Conservation (phyloP, 2,888 invertebrate species). For the Pachydiplax longipennis region DNA sequence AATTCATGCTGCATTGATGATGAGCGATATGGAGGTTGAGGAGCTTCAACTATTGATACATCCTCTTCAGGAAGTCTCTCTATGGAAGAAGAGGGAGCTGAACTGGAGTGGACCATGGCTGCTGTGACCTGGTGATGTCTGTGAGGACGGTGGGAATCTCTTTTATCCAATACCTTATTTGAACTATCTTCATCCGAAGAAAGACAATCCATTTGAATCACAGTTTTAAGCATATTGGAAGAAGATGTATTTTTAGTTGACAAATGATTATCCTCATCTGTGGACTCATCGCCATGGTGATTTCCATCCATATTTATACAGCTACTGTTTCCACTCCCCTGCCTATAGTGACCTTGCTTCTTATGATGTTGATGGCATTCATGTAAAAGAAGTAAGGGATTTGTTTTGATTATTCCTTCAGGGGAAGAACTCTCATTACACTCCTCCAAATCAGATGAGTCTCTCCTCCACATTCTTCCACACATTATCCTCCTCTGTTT, state of each 20-base stretch:
- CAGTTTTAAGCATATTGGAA: neutral
- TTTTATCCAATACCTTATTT: neutral
- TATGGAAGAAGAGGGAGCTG: slow-evolving; percentile 58
- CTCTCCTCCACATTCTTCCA: slow-evolving; percentile 40
- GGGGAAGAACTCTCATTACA: neutral
- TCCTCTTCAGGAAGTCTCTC: slow-evolving; percentile 85
- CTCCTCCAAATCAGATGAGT: neutral
- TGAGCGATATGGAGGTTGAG: slow-evolving; percentile 61
- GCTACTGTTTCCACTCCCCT: slow-evolving; percentile 4
- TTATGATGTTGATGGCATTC: slow-evolving; percentile 16
- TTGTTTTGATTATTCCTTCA: slow-evolving; percentile 24
- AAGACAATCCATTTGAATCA: neutral
- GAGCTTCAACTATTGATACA: slow-evolving; percentile 83
- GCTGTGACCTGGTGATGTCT: slow-evolving; percentile 69
- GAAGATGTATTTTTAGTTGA: neutral
- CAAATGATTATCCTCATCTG: neutral
- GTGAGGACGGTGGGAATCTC: slow-evolving; percentile 1
- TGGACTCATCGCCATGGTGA: neutral
- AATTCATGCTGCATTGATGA: neutral
- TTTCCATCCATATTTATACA: neutral
- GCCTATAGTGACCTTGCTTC: slow-evolving; percentile 8
- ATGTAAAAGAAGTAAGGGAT: slow-evolving; percentile 21
- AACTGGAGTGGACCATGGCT: slow-evolving; percentile 73
- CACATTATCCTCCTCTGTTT: slow-evolving; percentile 50
- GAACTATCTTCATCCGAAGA: slow-evolving; percentile 17